phyloP scores from a whole-genome alignment of 2,888 invertebrate species.

The Barypeithes pellucidus region DNA sequence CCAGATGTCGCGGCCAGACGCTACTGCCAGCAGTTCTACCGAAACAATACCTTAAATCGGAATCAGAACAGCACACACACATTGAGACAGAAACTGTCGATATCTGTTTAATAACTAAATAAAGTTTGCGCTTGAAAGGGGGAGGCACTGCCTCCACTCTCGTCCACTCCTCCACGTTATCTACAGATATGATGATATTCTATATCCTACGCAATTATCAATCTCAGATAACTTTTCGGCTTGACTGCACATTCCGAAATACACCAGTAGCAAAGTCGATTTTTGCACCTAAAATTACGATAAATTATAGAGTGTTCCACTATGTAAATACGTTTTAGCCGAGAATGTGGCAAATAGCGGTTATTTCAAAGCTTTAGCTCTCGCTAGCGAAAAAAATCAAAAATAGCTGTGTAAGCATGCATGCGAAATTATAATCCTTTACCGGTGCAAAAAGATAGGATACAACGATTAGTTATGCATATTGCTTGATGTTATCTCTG shows the following conservation, averaged over 20 bases:
- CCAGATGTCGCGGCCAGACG: too few species aligned
- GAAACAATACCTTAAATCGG: too few species aligned
- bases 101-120: too few species aligned
- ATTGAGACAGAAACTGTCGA: too few species aligned
- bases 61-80: too few species aligned
- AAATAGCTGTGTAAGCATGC: slow-evolving; percentile 46
- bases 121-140: too few species aligned
- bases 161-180: too few species aligned
- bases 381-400: slow-evolving; percentile 18
- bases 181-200: background rate
- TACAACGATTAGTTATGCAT: slow-evolving; percentile 40
- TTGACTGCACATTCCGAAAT: slow-evolving; percentile 27
- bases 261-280: slow-evolving; percentile 35
- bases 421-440: slow-evolving; percentile 43
- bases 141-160: too few species aligned
- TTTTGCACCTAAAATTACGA: slow-evolving; percentile 37
- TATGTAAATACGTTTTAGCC: slow-evolving; percentile 39
- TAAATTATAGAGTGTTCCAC: slow-evolving; percentile 32
- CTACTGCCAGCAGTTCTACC: too few species aligned
- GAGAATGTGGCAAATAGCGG: slow-evolving; percentile 39
- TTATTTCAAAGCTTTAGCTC: slow-evolving; percentile 34
- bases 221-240: slow-evolving; percentile 11
- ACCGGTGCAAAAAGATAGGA: slow-evolving; percentile 36
- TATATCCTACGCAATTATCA: slow-evolving; percentile 11
- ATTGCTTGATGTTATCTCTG: slow-evolving; percentile 37